Evolutionary conservation across 2,797 vertebrate genomes (phyloP).

Genomic region (Neosilurus mollespiculum): DNA sequence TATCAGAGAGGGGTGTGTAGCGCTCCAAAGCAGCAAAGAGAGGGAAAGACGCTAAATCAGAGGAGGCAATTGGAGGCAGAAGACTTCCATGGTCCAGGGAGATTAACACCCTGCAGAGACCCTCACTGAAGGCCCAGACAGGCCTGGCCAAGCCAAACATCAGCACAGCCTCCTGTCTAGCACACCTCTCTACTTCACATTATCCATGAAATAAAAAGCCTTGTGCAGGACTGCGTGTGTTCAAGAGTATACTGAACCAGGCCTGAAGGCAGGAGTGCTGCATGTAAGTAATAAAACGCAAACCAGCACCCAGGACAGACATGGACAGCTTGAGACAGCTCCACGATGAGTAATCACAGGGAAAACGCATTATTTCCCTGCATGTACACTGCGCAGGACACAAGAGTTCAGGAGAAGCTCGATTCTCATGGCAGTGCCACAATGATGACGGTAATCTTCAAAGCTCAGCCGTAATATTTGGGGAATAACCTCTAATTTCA

Average conservation of each 20-base stretch:
- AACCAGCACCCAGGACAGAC: constrained; percentile 25
- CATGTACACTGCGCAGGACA: constrained; percentile 45
- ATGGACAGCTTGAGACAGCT: constrained; percentile 16
- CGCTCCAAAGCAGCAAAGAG: constrained; percentile 49
- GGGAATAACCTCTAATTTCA: constrained; percentile 80
- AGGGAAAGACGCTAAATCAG: constrained; percentile 52
- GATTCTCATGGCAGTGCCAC: constrained; percentile 33
- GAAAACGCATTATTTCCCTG: constrained; percentile 43
- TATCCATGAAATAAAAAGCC: constrained; percentile 35
- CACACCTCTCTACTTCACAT: constrained; percentile 25
- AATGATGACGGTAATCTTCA: constrained; percentile 59
- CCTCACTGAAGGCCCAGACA: constrained; percentile 63
- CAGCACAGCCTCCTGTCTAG: constrained; percentile 22
- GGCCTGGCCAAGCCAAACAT: constrained; percentile 74
- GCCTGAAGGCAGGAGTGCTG: constrained; percentile 40
- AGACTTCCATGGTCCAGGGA: constrained; percentile 78
- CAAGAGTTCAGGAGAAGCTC: constrained; percentile 35
- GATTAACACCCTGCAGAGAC: constrained; percentile 82
- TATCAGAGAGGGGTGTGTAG: constrained; percentile 86
- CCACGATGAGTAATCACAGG: constrained; percentile 20
- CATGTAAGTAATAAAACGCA: constrained; percentile 62
- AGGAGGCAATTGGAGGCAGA: constrained; percentile 49
- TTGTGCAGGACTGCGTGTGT: constrained; percentile 16
- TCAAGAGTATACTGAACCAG: neutral
- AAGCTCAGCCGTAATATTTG: constrained; percentile 54